Percentiles rank a stretch among this genome's conserved stretches.
Conservation (phyloP, 1,140 invertebrate genomes). For the Drosophila malerkotliana region DNA sequence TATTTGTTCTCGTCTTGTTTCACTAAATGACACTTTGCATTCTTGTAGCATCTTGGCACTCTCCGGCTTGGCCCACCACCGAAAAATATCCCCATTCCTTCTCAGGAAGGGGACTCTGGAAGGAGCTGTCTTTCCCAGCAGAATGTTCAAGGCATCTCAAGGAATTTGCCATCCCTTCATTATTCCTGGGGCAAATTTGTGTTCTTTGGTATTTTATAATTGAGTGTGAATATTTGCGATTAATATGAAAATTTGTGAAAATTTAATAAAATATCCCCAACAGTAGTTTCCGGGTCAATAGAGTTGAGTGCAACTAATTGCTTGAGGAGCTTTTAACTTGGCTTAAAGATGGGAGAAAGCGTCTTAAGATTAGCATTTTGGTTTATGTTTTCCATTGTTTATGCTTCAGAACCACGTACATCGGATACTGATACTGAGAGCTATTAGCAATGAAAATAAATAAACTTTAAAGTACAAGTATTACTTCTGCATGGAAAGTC, state of each 20-base stretch:
- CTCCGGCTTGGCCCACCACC: constrained; percentile 22
- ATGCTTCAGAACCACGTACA: constrained; percentile 31
- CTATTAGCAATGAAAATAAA: constrained; percentile 20
- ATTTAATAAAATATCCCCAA: constrained; percentile 69
- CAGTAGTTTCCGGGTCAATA: constrained; percentile 16
- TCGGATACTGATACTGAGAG: constrained; percentile 3
- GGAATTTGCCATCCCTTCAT: constrained; percentile 68
- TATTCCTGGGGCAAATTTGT: constrained; percentile 74
- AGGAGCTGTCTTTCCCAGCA: constrained; percentile 25
- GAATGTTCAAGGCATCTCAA: constrained; percentile 41
- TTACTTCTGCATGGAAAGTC: not conserved
- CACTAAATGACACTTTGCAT: constrained; percentile 81
- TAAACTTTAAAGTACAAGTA: not conserved
- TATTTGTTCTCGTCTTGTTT: constrained; percentile 82
- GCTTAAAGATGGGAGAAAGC: constrained; percentile 44
- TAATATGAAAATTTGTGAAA: constrained; percentile 81
- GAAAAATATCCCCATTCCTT: constrained; percentile 20
- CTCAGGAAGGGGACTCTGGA: not conserved
- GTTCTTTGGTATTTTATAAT: constrained; percentile 77
- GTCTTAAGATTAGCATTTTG: constrained; percentile 11
- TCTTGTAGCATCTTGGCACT: constrained; percentile 75
- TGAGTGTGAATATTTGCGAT: constrained; percentile 78
- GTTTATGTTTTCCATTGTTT: constrained; percentile 26
- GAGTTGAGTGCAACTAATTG: constrained; percentile 64
- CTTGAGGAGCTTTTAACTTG: constrained; percentile 61